phyloP scores from a whole-genome alignment of 92 coral and sea anemone species.

The Scolanthus callimorphus region DNA sequence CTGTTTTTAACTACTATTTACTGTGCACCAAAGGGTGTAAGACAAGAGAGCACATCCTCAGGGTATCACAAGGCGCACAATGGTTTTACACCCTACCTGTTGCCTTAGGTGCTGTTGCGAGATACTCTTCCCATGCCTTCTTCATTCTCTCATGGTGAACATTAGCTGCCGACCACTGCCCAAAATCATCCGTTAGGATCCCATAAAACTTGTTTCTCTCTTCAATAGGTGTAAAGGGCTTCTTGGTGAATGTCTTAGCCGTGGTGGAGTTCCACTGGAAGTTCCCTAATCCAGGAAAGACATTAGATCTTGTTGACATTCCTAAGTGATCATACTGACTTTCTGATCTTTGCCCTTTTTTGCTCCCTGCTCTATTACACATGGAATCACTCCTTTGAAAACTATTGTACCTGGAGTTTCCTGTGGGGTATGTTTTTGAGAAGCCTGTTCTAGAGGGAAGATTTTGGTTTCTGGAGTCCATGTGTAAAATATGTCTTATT shows the following conservation, averaged over 20 bases:
- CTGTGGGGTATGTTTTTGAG: constrained; percentile 6
- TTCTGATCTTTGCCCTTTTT: background rate
- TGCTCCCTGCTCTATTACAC: constrained; percentile 4
- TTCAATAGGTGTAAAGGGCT: constrained; percentile 46
- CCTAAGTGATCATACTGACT: constrained; percentile 61
- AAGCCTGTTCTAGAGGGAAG: background rate
- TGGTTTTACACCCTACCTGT: constrained; percentile 55
- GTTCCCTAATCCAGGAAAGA: constrained; percentile 93
- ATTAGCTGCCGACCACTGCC: constrained; percentile 92
- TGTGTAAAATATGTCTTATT: constrained; percentile 15
- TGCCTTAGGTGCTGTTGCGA: constrained; percentile 64
- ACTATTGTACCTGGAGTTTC: constrained; percentile 9
- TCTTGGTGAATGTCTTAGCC: constrained; percentile 44
- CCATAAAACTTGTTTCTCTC: constrained; percentile 77
- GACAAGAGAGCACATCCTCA: background rate
- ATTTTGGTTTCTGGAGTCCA: background rate
- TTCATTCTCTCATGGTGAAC: constrained; percentile 92
- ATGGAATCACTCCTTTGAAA: background rate
- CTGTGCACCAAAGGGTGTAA: background rate
- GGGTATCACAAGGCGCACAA: background rate
- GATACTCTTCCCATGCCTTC: constrained; percentile 84
- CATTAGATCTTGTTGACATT: constrained; percentile 71
- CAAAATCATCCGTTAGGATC: constrained; percentile 77
- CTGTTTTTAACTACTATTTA: too few relatives aligned
- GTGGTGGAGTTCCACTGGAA: constrained; percentile 80